phyloP scores from a whole-genome alignment of 2,888 invertebrate species.

The Cheilosia variabilis region DNA sequence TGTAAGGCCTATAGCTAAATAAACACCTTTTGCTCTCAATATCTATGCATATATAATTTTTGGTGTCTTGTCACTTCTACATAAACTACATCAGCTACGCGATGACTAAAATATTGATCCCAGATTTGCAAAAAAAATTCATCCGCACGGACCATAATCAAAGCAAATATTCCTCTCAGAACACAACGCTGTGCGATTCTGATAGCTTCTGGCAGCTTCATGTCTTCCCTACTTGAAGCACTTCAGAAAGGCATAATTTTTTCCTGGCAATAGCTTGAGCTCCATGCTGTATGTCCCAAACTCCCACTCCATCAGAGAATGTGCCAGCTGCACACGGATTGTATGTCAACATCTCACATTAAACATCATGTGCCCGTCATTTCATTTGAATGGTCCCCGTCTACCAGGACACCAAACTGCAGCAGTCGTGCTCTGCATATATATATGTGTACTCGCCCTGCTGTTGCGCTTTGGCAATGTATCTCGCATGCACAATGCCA shows the following conservation, averaged over 20 bases:
- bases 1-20: too few species aligned
- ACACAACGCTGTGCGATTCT: slow-evolving; percentile 2
- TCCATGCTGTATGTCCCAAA: neutral
- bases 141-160: neutral
- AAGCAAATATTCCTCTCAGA: slow-evolving; percentile 2
- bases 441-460: slow-evolving; percentile 1
- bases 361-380: slow-evolving; percentile 56
- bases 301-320: neutral
- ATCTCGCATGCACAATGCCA: slow-evolving; percentile 33
- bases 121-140: neutral
- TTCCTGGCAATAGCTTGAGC: slow-evolving; percentile 2
- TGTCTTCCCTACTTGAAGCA: slow-evolving; percentile 18
- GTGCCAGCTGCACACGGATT: slow-evolving; percentile 19
- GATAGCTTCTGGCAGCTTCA: neutral
- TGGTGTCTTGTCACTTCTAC: too few species aligned
- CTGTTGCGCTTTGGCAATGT: slow-evolving; percentile 24
- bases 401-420: slow-evolving; percentile 2
- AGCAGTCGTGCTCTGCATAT: neutral
- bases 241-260: slow-evolving; percentile 28
- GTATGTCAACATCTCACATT: slow-evolving; percentile 53
- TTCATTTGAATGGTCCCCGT: slow-evolving; percentile 31
- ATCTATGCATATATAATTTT: too few species aligned
- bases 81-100: too few species aligned
- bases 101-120: neutral
- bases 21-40: too few species aligned